phyloP scores from a whole-genome alignment of 2,797 vertebrate genomes.

The Hydrophis major region DNA sequence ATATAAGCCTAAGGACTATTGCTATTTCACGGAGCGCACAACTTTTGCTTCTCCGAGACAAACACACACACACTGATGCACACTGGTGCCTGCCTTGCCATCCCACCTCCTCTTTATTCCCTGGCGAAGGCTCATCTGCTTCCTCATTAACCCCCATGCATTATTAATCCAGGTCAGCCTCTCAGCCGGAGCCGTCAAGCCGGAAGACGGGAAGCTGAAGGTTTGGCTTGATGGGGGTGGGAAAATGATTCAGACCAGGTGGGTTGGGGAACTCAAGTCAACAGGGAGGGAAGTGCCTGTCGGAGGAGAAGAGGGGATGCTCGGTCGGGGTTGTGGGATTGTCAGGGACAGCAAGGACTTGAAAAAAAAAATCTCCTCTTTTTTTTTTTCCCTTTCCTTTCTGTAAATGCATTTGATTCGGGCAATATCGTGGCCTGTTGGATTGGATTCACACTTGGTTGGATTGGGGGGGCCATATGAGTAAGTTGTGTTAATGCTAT shows the following conservation, averaged over 20 bases:
- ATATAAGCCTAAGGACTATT: too few relatives aligned
- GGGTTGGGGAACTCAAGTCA: slow-evolving; percentile 25
- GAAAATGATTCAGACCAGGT: slow-evolving; percentile 41
- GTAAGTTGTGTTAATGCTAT: neutral
- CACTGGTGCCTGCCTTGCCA: neutral
- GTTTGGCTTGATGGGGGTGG: slow-evolving; percentile 46
- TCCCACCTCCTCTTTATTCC: slow-evolving; percentile 4
- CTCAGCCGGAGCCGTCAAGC: slow-evolving; percentile 47
- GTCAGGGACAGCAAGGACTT: neutral
- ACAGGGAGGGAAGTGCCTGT: neutral
- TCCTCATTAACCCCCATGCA: slow-evolving; percentile 69
- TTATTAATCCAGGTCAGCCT: slow-evolving; percentile 58
- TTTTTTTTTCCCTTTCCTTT: too few relatives aligned
- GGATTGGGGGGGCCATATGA: neutral
- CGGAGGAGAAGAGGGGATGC: neutral
- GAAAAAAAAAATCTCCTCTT: too few relatives aligned
- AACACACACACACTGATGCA: too few relatives aligned
- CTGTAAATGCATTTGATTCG: neutral
- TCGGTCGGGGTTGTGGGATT: neutral
- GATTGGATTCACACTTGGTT: neutral
- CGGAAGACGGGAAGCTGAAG: slow-evolving; percentile 43
- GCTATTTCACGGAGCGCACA: too few relatives aligned
- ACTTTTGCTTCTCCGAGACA: neutral
- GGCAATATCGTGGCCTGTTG: neutral
- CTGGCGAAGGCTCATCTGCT: slow-evolving; percentile 46